phyloP scores from a whole-genome alignment of 2,888 invertebrate species.

The Xylophagus ater region DNA sequence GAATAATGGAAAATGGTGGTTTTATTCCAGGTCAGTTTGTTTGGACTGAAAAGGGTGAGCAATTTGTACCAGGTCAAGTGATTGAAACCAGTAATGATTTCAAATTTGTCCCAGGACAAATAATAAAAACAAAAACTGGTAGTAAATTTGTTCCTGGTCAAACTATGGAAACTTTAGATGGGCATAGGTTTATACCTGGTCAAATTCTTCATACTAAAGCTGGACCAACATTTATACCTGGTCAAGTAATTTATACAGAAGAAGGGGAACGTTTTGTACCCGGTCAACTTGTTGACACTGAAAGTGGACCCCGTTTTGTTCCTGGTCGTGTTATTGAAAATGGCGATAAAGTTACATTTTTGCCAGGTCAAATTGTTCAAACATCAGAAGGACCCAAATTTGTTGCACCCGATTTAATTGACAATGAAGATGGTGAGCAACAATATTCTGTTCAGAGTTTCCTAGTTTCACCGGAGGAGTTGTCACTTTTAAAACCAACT shows the following conservation, averaged over 20 bases:
- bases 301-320: slow-evolving; percentile 57
- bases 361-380: slow-evolving; percentile 66
- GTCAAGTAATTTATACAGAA: slow-evolving; percentile 52
- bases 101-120: slow-evolving; percentile 68
- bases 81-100: slow-evolving; percentile 55
- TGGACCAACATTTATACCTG: slow-evolving; percentile 67
- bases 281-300: slow-evolving; percentile 61
- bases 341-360: slow-evolving; percentile 59
- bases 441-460: slow-evolving; percentile 64
- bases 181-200: slow-evolving; percentile 65
- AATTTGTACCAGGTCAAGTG: slow-evolving; percentile 61
- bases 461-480: slow-evolving; percentile 42
- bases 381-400: slow-evolving; percentile 60
- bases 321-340: slow-evolving; percentile 63
- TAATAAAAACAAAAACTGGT: slow-evolving; percentile 54
- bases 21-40: slow-evolving; percentile 61
- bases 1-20: slow-evolving; percentile 53
- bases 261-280: slow-evolving; percentile 45
- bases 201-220: slow-evolving; percentile 64
- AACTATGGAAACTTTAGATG: slow-evolving; percentile 58
- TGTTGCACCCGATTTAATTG: slow-evolving; percentile 55
- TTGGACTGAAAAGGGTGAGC: slow-evolving; percentile 55
- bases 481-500: slow-evolving; percentile 36
- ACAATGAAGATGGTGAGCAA: slow-evolving; percentile 51
- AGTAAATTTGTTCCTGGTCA: slow-evolving; percentile 66